Percentiles rank a stretch among this genome's conserved stretches.
Conservation (phyloP, 2,113 vertebrate genomes). For the Zosterops borbonicus region DNA sequence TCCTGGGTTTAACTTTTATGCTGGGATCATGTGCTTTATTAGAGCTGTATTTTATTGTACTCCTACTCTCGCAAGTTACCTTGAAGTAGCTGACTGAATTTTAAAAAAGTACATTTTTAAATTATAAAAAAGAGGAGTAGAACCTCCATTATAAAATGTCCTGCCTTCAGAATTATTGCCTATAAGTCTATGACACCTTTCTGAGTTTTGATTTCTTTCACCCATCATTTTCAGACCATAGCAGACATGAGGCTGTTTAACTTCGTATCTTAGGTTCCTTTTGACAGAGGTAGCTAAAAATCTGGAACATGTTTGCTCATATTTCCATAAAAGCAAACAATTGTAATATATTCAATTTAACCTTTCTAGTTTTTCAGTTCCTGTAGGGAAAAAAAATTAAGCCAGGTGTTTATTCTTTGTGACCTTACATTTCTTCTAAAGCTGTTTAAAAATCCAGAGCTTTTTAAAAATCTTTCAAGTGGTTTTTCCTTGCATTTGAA, state of each 20-base stretch:
- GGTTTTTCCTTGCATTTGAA: not conserved
- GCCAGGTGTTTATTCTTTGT: not conserved
- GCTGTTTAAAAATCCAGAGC: not conserved
- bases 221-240: not conserved
- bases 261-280: not conserved
- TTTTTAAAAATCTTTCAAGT: not conserved
- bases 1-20: not conserved
- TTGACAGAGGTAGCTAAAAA: not conserved
- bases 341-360: not conserved
- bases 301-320: not conserved
- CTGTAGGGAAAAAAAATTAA: not conserved
- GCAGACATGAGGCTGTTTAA: not conserved
- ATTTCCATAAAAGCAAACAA: not conserved
- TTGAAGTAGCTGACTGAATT: not conserved
- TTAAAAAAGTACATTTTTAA: not conserved
- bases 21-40: not conserved
- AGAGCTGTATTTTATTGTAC: not conserved
- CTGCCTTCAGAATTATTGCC: not conserved
- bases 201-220: not conserved
- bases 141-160: not conserved
- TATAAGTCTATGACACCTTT: not conserved
- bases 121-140: not conserved
- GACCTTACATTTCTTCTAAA: not conserved
- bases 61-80: not conserved
- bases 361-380: not conserved